A percentile compares a stretch with the other conserved stretches of the same genome.
Evolutionary conservation across 2,113 vertebrate genomes (phyloP).

Genomic region (Dicaeum eximium): DNA sequence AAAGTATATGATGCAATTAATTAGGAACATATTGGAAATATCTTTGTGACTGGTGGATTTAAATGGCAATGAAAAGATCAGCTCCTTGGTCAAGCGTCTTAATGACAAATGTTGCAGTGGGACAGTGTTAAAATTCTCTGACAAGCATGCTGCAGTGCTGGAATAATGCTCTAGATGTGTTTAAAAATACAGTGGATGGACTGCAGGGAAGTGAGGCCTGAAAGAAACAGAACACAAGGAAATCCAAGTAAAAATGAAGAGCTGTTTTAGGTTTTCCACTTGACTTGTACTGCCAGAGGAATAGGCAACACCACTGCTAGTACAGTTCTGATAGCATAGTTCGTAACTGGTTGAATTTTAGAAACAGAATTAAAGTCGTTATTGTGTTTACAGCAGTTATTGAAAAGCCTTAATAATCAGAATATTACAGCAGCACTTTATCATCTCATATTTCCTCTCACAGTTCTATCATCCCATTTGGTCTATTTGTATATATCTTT

Average conservation of each 20-base stretch:
- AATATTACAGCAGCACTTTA: neutral
- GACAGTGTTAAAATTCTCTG: neutral
- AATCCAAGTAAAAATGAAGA: neutral
- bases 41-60: constrained; percentile 7
- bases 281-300: neutral
- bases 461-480: neutral
- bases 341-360: neutral
- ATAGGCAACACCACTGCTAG: neutral
- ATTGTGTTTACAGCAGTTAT: neutral
- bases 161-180: neutral
- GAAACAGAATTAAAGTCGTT: neutral
- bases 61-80: constrained; percentile 35
- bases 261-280: neutral
- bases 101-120: neutral
- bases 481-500: neutral
- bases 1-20: constrained; percentile 49
- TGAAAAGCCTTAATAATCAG: neutral
- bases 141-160: neutral
- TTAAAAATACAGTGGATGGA: neutral
- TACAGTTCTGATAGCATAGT: neutral
- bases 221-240: neutral
- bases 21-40: constrained; percentile 28
- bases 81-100: constrained; percentile 27
- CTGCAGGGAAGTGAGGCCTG: neutral
- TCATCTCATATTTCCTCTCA: neutral